phyloP scores from a whole-genome alignment of 2,888 invertebrate genomes.

The Plusia festucae region DNA sequence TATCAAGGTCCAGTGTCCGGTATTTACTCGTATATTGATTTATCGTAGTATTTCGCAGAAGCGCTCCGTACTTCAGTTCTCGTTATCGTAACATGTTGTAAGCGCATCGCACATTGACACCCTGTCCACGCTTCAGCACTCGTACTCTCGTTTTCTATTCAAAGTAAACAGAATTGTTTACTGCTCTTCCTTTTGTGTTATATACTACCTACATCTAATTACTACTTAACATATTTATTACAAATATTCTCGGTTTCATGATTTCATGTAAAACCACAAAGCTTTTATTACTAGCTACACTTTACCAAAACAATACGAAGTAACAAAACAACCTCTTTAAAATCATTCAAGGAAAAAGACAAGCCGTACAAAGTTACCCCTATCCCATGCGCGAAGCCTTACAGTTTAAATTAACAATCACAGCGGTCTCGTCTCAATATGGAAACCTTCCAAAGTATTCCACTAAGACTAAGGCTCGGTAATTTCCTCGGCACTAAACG shows the following conservation, averaged over 20 bases:
- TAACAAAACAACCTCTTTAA: neutral
- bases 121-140: neutral
- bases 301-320: neutral
- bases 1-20: slow-evolving; percentile 38
- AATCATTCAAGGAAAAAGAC: neutral
- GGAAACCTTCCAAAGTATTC: slow-evolving; percentile 71
- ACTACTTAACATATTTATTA: too few species aligned
- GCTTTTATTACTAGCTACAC: neutral
- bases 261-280: too few species aligned
- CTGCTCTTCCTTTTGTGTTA: neutral
- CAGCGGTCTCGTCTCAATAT: slow-evolving; percentile 59
- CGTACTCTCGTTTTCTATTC: neutral
- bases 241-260: too few species aligned
- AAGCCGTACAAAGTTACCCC: slow-evolving; percentile 1
- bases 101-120: neutral
- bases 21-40: slow-evolving; percentile 49
- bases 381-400: slow-evolving; percentile 49
- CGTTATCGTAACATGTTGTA: slow-evolving; percentile 7
- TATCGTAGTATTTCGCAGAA: slow-evolving; percentile 38
- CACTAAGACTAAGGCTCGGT: slow-evolving; percentile 66
- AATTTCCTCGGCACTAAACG: slow-evolving; percentile 72
- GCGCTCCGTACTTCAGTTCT: slow-evolving; percentile 10
- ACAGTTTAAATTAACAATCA: slow-evolving; percentile 64
- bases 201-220: too few species aligned
- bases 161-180: neutral